phyloP scores from a whole-genome alignment of 2,113 vertebrate species.

The Blennius ocellaris region DNA sequence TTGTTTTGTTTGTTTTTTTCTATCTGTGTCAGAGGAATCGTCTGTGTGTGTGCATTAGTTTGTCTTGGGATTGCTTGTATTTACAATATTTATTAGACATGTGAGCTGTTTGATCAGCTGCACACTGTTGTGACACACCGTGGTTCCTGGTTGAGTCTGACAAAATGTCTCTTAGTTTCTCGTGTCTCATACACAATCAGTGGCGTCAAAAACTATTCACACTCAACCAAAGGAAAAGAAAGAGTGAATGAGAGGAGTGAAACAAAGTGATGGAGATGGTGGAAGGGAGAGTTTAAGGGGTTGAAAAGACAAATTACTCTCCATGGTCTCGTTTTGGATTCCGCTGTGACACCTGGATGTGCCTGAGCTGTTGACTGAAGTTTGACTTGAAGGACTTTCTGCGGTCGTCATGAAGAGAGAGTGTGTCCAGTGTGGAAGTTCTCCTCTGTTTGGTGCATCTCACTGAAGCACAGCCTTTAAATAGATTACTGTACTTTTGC shows the following conservation, averaged over 20 bases:
- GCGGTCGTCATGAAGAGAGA: constrained; percentile 62
- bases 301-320: constrained; percentile 30
- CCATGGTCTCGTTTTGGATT: constrained; percentile 54
- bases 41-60: not conserved
- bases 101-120: constrained; percentile 4
- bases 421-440: constrained; percentile 55
- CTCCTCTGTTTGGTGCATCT: constrained; percentile 29
- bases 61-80: constrained; percentile 9
- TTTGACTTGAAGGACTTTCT: constrained; percentile 55
- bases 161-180: constrained; percentile 1
- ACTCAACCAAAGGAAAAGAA: not conserved
- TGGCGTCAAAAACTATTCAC: constrained; percentile 17
- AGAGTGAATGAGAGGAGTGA: not conserved
- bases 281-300: constrained; percentile 18
- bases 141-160: constrained; percentile 1
- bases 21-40: not conserved
- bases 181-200: constrained; percentile 17
- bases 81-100: constrained; percentile 8
- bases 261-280: constrained; percentile 19
- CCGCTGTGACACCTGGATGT: constrained; percentile 58
- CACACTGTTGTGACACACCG: not conserved
- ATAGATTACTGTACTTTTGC: constrained; percentile 33
- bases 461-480: constrained; percentile 34
- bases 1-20: constrained; percentile 3
- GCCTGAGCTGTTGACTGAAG: constrained; percentile 58